phyloP scores from a whole-genome alignment of 2,113 vertebrate genomes.

The Mormyrus iriodes region DNA sequence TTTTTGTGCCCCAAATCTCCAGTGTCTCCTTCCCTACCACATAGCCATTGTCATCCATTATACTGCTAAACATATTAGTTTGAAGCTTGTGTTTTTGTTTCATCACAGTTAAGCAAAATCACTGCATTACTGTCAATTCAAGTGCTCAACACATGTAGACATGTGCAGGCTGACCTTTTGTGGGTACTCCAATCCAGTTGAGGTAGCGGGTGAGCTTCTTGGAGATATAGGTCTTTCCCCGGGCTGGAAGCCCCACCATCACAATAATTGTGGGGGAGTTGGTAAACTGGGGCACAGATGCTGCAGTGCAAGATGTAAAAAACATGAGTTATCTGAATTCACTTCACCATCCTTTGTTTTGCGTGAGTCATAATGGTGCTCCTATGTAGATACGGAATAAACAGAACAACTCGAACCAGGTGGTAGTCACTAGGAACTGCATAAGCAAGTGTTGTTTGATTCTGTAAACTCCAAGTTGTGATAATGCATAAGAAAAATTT shows the following conservation, averaged over 20 bases:
- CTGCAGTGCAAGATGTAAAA: slow-evolving; percentile 48
- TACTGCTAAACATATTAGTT: background rate
- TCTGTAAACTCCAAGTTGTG: background rate
- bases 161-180: slow-evolving; percentile 63
- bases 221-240: slow-evolving; percentile 60
- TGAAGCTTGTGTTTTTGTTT: background rate
- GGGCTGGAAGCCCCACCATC: slow-evolving; percentile 78
- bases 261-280: slow-evolving; percentile 85
- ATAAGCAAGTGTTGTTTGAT: background rate
- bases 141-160: background rate
- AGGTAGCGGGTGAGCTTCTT: slow-evolving; percentile 85
- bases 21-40: background rate
- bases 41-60: background rate
- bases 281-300: slow-evolving; percentile 79
- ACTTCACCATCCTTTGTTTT: background rate
- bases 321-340: background rate
- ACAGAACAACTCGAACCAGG: background rate
- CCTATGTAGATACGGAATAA: background rate
- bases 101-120: background rate
- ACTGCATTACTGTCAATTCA: background rate
- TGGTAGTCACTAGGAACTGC: background rate
- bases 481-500: background rate
- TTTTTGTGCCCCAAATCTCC: background rate
- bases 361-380: background rate
- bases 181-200: slow-evolving; percentile 84